Conservation (phyloP, 2,888 invertebrate genomes). For the Tethea ocularis region DNA sequence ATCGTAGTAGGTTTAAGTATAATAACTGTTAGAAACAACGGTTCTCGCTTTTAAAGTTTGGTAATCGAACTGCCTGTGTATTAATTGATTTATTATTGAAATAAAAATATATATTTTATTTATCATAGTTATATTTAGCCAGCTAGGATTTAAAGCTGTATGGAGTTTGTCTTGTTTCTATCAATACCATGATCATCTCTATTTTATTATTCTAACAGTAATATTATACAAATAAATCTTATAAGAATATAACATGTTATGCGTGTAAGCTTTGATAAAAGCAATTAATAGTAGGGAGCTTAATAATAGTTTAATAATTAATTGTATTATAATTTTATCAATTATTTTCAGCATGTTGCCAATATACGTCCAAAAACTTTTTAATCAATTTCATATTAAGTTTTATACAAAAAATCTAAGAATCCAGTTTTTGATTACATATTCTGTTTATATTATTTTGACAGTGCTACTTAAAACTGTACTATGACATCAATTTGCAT, state of each 20-base stretch:
- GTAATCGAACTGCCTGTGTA: conserved; percentile 28
- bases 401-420: background rate
- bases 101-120: background rate
- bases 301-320: too few species aligned
- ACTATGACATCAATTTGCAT: background rate
- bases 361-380: too few species aligned
- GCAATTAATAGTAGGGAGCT: too few species aligned
- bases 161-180: too few species aligned
- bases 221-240: too few species aligned
- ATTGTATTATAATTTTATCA: too few species aligned
- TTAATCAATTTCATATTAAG: background rate
- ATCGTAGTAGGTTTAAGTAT: conserved; percentile 36
- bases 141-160: too few species aligned
- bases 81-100: conserved; percentile 22
- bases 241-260: too few species aligned
- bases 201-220: too few species aligned
- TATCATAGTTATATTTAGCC: too few species aligned
- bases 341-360: background rate
- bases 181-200: too few species aligned
- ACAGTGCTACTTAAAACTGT: conserved; percentile 2
- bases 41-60: conserved; percentile 20
- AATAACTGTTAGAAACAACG: conserved; percentile 45
- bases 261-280: too few species aligned
- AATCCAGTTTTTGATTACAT: background rate
- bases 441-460: conserved; percentile 1